Base-by-base conservation (phyloP, 2,113 vertebrate species). In the Pseudonaja textilis region DNA sequence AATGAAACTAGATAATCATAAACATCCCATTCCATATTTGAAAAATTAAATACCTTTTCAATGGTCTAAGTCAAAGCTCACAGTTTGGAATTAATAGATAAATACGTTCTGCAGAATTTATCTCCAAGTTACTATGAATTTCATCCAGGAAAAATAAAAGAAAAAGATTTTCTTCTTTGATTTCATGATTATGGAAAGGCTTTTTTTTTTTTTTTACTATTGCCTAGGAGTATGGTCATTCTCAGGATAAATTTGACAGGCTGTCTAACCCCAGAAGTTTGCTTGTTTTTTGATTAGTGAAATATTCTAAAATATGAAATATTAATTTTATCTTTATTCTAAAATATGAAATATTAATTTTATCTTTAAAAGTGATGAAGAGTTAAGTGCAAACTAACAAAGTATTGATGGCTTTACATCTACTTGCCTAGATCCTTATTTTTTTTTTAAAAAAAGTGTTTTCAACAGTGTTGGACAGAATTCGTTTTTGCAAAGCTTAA, bases 381-480 rank as follows among this genome's bases (percentile, higher is more conserved):
- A 22, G 34, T 81, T 81, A 42, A 42, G 34, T 81, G 3, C 74
- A 5, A 93, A 96, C 94, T 96, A 96, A 96, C 95, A 96, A 97
- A 97, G 96, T 95, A 56, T 93, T 96, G 95, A 94, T 95, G 93
- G 93, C 93, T 94, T 94, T 96, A 95, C 91, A 39, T 81, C 3
- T 42, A 81, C 7, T 81, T 97, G 96, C 97, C 96, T 96, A 97
- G 97, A 97, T 93, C 95, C 86, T 94, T 97, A 93, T 97, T 95
- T 97, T 47, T 96, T 97, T 95, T 97, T 47, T 96, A 93, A 97
- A 96, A 97, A 96, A 95, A 96, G 93, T 98, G 97, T 98, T 98
- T 98, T 98, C 94, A 91, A 97, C 97, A 97, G 97, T 96, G 96
- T 96, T 96, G 97, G 97, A 97, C 97, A 98, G 97, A 98, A 98